These are phyloP conservation scores for Carduelis carduelis DNA, from an alignment of 2,797 vertebrate species.

Conservation along the genomic window DNA sequence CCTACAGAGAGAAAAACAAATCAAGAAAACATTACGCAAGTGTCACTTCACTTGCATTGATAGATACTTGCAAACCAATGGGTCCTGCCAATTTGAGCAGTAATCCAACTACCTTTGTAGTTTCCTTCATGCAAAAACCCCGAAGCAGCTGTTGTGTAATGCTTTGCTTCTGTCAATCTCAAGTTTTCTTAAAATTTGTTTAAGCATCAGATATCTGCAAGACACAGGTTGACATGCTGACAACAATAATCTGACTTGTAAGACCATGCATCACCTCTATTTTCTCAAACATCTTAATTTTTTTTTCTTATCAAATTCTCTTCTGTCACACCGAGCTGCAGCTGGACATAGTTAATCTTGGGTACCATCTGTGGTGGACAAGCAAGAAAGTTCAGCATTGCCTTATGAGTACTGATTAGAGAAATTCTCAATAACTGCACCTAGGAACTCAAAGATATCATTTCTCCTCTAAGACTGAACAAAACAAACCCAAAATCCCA, in stretches of 20 bases:
- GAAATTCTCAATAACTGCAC: neutral
- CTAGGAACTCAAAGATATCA: neutral
- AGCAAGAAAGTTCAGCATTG: neutral
- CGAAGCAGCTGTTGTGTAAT: neutral
- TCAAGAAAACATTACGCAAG: slow-evolving; percentile 46
- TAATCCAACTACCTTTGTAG: neutral
- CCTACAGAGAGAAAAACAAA: slow-evolving; percentile 32
- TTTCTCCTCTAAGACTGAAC: neutral
- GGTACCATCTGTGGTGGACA: neutral
- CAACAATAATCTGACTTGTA: neutral
- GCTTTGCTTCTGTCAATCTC: neutral
- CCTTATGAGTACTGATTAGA: neutral
- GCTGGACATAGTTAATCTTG: neutral
- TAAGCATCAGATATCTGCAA: neutral
- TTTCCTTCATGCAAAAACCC: neutral
- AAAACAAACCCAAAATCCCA: neutral
- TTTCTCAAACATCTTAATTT: neutral
- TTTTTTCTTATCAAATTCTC: neutral
- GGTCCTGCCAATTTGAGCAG: neutral
- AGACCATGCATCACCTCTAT: accelerated
- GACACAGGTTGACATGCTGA: neutral
- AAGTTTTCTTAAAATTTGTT: neutral
- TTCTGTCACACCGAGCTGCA: neutral
- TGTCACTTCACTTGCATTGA: neutral
- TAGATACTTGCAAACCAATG: neutral